Percentiles rank a stretch among this genome's conserved stretches.
Evolutionary conservation across 2,888 invertebrate genomes (phyloP).

Genomic region (Bombylius major): DNA sequence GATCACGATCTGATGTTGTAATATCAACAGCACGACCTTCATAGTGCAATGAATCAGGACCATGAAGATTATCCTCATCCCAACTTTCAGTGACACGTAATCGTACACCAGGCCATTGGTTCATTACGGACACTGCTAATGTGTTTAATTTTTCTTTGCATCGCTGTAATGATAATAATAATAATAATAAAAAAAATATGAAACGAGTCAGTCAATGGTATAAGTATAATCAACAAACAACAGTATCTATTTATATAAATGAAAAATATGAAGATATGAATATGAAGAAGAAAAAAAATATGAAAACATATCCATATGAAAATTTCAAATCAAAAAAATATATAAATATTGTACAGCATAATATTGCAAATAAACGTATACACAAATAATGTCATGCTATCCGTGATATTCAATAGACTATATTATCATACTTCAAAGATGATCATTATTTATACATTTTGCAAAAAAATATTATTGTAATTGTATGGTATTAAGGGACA

Average conservation of each 20-base stretch:
- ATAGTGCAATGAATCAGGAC: conserved; percentile 78
- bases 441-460: too few species aligned
- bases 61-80: conserved; percentile 72
- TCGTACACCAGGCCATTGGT: conserved; percentile 93
- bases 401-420: too few species aligned
- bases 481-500: conserved; percentile 6
- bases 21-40: conserved; percentile 95
- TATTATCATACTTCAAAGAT: too few species aligned
- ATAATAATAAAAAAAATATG: not conserved
- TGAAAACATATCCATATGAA: too few species aligned
- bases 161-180: conserved; percentile 52
- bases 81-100: conserved; percentile 90
- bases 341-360: too few species aligned
- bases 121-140: conserved; percentile 91
- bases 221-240: conserved; percentile 3
- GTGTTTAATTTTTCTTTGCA: conserved; percentile 92
- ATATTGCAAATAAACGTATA: too few species aligned
- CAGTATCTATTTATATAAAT: not conserved
- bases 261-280: not conserved
- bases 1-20: conserved; percentile 85
- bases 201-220: not conserved
- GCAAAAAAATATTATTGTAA: not conserved
- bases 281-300: too few species aligned
- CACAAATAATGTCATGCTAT: too few species aligned
- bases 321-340: too few species aligned